Percentiles rank a stretch among this genome's conserved stretches.
These are phyloP conservation scores for Haliclona indistincta DNA, from an alignment of 37 sponge, comb jelly and placozoan genomes.

Conservation along the genomic window DNA sequence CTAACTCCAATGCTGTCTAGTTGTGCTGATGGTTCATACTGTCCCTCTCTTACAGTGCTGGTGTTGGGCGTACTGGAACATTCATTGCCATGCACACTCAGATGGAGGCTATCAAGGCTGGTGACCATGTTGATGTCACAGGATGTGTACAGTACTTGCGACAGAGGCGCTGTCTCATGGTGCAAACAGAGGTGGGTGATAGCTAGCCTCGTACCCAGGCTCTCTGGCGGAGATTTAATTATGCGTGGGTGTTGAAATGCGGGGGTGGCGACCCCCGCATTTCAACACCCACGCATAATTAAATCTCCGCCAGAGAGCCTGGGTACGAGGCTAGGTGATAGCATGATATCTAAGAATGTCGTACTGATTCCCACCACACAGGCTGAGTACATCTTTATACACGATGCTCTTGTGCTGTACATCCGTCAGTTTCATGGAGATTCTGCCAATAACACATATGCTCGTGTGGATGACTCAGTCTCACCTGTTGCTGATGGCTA, in stretches of 20 bases:
- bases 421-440: not conserved
- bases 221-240: no score
- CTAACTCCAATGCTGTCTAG: not conserved
- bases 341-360: not conserved
- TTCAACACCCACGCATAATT: no score
- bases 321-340: no score
- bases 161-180: slow-evolving; percentile 73
- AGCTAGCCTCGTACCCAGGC: no score
- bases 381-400: slow-evolving; percentile 75
- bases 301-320: no score
- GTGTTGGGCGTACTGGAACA: slow-evolving; percentile 88
- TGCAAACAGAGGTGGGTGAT: slow-evolving; percentile 91
- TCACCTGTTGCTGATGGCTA: no score
- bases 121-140: slow-evolving; percentile 87
- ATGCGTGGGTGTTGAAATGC: no score
- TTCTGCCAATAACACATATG: not conserved
- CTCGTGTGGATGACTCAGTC: not conserved
- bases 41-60: slow-evolving; percentile 55
- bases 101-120: slow-evolving; percentile 81
- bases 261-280: no score
- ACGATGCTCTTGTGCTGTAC: slow-evolving; percentile 53
- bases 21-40: not conserved
- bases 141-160: slow-evolving; percentile 72
- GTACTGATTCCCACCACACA: not conserved
- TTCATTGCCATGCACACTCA: slow-evolving; percentile 77